Percentiles rank a stretch among this genome's conserved stretches.
Evolutionary conservation across 1,140 invertebrate species (phyloP).

Genomic region (Pseudomyrmex dendroicus): DNA sequence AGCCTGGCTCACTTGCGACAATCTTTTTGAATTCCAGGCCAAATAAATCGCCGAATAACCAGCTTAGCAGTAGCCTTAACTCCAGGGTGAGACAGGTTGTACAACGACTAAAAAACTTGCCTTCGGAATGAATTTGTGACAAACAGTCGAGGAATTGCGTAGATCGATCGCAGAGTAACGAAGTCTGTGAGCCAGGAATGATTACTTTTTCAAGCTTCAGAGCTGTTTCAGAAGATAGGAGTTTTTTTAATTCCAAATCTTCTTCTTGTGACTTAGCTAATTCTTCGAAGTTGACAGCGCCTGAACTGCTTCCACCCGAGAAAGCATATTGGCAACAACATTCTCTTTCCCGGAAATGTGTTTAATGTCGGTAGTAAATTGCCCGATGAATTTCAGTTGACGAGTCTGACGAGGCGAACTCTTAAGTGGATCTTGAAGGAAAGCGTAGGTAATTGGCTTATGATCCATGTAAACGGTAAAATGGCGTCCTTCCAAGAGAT

Average conservation of each 20-base stretch:
- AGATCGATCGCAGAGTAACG: neutral
- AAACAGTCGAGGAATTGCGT: neutral
- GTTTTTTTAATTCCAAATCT: neutral
- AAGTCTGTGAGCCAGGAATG: neutral
- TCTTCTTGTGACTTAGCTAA: neutral
- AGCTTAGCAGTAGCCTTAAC: neutral
- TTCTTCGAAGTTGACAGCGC: neutral
- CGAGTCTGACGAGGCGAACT: no score
- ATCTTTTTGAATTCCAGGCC: no score
- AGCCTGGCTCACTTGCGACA: no score
- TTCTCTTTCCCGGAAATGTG: neutral
- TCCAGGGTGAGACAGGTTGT: neutral
- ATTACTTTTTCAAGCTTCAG: neutral
- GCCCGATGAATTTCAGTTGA: neutral
- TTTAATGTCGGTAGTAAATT: neutral
- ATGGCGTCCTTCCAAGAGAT: neutral
- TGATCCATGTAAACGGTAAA: neutral
- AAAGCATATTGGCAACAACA: neutral
- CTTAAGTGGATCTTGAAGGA: neutral
- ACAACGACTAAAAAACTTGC: neutral
- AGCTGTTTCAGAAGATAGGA: neutral
- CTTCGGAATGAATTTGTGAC: neutral
- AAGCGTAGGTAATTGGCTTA: neutral
- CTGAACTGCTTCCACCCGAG: neutral
- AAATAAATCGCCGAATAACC: neutral